phyloP scores from a whole-genome alignment of 2,113 vertebrate genomes.

The Erythrocebus patas region DNA sequence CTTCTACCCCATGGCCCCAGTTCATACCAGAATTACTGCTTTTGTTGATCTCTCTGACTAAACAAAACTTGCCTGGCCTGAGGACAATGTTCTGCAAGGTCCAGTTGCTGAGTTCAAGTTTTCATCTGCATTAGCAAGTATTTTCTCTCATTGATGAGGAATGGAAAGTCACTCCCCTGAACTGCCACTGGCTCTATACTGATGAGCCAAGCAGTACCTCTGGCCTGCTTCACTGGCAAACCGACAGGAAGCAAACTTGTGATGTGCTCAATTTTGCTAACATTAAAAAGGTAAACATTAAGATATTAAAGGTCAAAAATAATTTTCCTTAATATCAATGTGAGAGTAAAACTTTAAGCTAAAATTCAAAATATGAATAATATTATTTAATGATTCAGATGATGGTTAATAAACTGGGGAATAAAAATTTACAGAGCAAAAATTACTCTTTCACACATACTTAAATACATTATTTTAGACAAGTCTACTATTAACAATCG shows the following conservation, averaged over 20 bases:
- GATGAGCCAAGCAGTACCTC: constrained; percentile 61
- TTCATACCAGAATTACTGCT: background rate
- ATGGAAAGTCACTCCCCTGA: constrained; percentile 64
- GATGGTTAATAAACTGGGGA: background rate
- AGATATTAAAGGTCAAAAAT: background rate
- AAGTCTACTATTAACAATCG: background rate
- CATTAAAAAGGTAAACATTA: constrained; percentile 62
- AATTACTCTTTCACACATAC: background rate
- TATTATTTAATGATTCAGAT: constrained; percentile 8
- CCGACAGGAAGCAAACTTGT: constrained; percentile 66
- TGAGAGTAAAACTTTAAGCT: background rate
- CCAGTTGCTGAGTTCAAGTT: constrained; percentile 65
- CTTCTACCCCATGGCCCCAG: background rate
- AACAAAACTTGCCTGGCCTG: constrained; percentile 15
- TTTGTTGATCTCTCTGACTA: constrained; percentile 45
- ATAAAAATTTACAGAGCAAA: background rate
- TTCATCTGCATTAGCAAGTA: constrained; percentile 64
- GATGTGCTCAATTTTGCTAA: constrained; percentile 72
- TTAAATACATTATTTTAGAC: background rate
- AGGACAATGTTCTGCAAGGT: constrained; percentile 44
- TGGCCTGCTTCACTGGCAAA: constrained; percentile 18
- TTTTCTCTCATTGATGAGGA: constrained; percentile 68
- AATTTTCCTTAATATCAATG: constrained; percentile 54
- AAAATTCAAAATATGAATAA: background rate
- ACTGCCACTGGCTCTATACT: constrained; percentile 55